phyloP scores from a whole-genome alignment of 2,113 vertebrate species.

The Vulpes vulpes region DNA sequence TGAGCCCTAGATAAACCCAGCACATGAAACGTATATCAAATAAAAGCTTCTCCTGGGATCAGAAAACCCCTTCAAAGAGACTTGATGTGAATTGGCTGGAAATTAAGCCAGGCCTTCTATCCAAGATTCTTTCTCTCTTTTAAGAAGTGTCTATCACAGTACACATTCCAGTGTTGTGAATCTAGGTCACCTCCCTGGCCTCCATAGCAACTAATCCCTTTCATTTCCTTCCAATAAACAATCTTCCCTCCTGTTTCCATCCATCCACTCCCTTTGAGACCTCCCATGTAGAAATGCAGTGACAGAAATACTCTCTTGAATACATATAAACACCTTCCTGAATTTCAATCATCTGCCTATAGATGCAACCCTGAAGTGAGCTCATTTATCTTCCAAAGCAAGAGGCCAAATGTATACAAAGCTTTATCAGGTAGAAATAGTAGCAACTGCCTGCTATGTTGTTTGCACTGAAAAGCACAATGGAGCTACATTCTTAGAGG shows the following conservation, averaged over 20 bases:
- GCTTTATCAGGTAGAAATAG: constrained; percentile 59
- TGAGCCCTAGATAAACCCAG: constrained; percentile 59
- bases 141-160: constrained; percentile 57
- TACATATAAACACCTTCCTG: constrained; percentile 60
- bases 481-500: background rate
- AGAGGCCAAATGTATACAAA: constrained; percentile 67
- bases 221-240: constrained; percentile 68
- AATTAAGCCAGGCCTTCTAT: constrained; percentile 54
- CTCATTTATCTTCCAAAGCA: constrained; percentile 73
- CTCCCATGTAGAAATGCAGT: constrained; percentile 61
- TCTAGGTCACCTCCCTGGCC: constrained; percentile 76
- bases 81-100: constrained; percentile 68
- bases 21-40: constrained; percentile 81
- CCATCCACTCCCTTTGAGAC: constrained; percentile 58
- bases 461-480: constrained; percentile 34
- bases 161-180: constrained; percentile 69
- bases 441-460: constrained; percentile 25
- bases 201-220: constrained; percentile 71
- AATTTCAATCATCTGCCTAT: constrained; percentile 65
- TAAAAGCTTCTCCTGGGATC: constrained; percentile 64
- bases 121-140: constrained; percentile 57
- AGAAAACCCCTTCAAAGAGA: constrained; percentile 77
- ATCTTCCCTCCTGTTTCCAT: constrained; percentile 42
- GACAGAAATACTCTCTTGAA: constrained; percentile 66
- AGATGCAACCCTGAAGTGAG: constrained; percentile 15